Evolutionary conservation across 2,888 invertebrate genomes (phyloP), one percentile per base, ranked within the genome.

Genomic region (Chymomyza fuscimana): DNA sequence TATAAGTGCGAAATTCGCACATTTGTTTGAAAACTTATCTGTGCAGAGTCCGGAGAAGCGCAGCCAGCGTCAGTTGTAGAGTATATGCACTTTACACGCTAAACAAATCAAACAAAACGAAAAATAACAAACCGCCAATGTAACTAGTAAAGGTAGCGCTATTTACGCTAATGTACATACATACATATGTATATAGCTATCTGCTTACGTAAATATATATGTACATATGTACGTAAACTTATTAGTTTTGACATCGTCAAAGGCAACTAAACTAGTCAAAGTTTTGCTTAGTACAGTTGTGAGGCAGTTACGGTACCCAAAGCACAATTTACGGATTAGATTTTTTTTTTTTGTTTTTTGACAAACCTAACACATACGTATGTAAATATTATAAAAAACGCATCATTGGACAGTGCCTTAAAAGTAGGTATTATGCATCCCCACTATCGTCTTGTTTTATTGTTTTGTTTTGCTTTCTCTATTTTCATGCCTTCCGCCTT

Each of bases 1-100:
- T 12, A 12, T 46, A 46, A 46, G 40, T 46, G 40, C 12, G 40
- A 46, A 46, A 46, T 46, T 46, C 40, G 40, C 40, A 46, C 40
- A 12, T 15, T 46, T 12, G 4, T 46, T 46, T 15, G 12, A 46
- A 46, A 46, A 46, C 10, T 46, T 46, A 12, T 46, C 40, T 46
- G 40, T 12, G 2, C 12, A 46, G 40, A 12, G 12, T 46, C 40
- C 12, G 40, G 12, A 7, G 40, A 36, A 54, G 54, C 54, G 16
- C n/a, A 54, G 7, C 16, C 19, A 54, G 10, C n/a, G 54, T 54
- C 54, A 58, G 67, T 54, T 63, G 64, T 19, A 36, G 52, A 36
- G 52, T 25, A 25, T 70, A 50, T 65, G 67, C 73, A 77, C 77
- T 69, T 70, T 69, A 70, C 52, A 66, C 73, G 65, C 58, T 54